Evolutionary conservation across 2,797 vertebrate genomes (phyloP), one percentile per base, ranked within the genome.

Genomic region (Eulemur coronatus): DNA sequence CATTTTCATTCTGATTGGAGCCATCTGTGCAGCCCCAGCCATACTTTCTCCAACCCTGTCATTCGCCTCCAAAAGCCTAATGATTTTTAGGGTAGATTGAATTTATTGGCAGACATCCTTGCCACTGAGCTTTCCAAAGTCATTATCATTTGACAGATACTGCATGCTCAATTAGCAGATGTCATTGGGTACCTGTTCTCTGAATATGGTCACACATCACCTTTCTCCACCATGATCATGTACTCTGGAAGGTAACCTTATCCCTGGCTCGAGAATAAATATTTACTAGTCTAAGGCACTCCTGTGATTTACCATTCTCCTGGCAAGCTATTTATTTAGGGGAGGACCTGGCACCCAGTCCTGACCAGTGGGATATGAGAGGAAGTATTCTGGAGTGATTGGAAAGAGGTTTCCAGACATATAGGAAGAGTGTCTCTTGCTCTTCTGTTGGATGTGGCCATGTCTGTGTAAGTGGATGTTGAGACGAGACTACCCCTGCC

Each of bases 51-150:
- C 50, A 88, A n/a, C 55, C 46, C 70, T 84, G 55, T 46, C 65
- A 61, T 85, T 90, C 5, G 2, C 65, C 92, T 96, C 91, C 46
- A 73, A 97, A 97, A 94, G 48, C 65, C 73, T 93, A 57, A 75
- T 84, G 86, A 84, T 89, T 95, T 96, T 94, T 93, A 82, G 76
- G 65, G 59, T 91, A 92, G 59, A 81, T 70, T 93, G 75, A 65
- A 78, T 95, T 95, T 96, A 73, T 92, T 97, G 97, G 94, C 88
- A 95, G 73, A 48, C 43, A 22, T 92, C 33, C 94, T 91, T 84
- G 70, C 80, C 61, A 78, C 59, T 65, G 78, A 94, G 67, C 76
- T 95, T 96, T 96, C 95, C 91, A 92, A 91, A 97, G 94, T 90
- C 72, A 81, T 96, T 95, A 96, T 61, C 75, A 28, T 46, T 59